phyloP scores from a whole-genome alignment of 64 coral and sea anemone species.

The Actinia tenebrosa region DNA sequence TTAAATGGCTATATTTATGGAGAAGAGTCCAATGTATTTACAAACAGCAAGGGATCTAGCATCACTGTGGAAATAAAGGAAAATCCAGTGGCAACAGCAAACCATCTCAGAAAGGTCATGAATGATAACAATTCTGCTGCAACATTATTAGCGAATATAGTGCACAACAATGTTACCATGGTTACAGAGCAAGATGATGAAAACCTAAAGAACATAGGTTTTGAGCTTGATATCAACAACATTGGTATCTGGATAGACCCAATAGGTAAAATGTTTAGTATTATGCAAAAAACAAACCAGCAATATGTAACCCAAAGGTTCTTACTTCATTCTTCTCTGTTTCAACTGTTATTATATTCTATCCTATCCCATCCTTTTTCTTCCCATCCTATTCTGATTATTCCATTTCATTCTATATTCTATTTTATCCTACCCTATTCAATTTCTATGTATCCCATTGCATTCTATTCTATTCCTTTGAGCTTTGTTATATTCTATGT shows the following conservation, averaged over 20 bases:
- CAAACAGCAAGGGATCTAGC: conserved; percentile 46
- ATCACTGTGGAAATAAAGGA: conserved; percentile 48
- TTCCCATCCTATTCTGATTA: no score
- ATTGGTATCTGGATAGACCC: conserved; percentile 88
- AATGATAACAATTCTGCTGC: conserved; percentile 35
- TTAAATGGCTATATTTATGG: conserved; percentile 52
- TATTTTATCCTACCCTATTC: no score
- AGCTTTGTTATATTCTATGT: no score
- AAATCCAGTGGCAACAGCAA: conserved; percentile 12
- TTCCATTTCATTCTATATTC: no score
- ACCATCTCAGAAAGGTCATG: conserved; percentile 36
- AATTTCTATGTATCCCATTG: no score
- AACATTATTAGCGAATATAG: conserved; percentile 38
- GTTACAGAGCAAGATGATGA: neutral
- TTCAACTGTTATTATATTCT: no score
- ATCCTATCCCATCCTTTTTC: no score
- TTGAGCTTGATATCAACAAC: conserved; percentile 38
- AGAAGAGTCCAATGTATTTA: conserved; percentile 75
- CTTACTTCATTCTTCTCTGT: no score
- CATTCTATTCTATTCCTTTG: no score
- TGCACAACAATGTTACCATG: conserved; percentile 41
- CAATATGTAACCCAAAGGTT: no score
- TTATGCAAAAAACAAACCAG: no score
- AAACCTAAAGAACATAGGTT: neutral
- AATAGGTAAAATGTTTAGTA: conserved; percentile 49